Conservation (phyloP, 2,797 vertebrate genomes). For the Sebastes taczanowskii region DNA sequence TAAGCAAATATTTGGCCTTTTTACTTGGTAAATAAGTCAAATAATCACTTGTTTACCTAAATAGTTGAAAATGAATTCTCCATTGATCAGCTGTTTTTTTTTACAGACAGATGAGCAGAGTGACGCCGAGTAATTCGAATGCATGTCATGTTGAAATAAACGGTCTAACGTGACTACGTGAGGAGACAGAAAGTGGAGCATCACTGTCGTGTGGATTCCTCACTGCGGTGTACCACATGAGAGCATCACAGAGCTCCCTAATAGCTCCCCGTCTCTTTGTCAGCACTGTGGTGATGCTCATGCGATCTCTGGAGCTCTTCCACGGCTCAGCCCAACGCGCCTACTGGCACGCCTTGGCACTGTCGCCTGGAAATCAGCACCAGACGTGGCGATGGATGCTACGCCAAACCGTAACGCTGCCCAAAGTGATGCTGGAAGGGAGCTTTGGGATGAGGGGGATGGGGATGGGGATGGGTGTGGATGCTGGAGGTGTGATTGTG, state of each 20-base stretch:
- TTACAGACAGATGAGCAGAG: not conserved
- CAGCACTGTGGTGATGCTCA: slow-evolving; percentile 1
- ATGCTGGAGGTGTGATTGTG: slow-evolving; percentile 22
- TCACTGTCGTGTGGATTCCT: not conserved
- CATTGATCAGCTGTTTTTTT: not conserved
- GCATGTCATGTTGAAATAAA: not conserved
- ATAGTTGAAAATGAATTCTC: not conserved
- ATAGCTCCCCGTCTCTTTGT: slow-evolving; percentile 4
- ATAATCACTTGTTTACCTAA: not conserved
- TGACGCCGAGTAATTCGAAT: not conserved
- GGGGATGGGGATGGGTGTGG: slow-evolving; percentile 33
- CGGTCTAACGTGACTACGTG: not conserved
- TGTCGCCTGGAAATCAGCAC: slow-evolving; percentile 33
- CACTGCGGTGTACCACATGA: slow-evolving; percentile 11
- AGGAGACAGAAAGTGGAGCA: not conserved
- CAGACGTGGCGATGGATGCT: slow-evolving; percentile 28
- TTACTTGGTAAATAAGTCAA: not conserved
- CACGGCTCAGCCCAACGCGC: not conserved
- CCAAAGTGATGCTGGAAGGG: slow-evolving; percentile 12
- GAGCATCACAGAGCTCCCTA: not conserved
- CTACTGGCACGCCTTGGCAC: slow-evolving; percentile 17
- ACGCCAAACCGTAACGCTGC: slow-evolving; percentile 36
- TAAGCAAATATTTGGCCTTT: not conserved
- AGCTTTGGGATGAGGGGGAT: not conserved
- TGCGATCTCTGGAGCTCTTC: slow-evolving; percentile 23